Evolutionary conservation across 1,140 invertebrate species (phyloP).

Genomic region (Agrilus planipennis): DNA sequence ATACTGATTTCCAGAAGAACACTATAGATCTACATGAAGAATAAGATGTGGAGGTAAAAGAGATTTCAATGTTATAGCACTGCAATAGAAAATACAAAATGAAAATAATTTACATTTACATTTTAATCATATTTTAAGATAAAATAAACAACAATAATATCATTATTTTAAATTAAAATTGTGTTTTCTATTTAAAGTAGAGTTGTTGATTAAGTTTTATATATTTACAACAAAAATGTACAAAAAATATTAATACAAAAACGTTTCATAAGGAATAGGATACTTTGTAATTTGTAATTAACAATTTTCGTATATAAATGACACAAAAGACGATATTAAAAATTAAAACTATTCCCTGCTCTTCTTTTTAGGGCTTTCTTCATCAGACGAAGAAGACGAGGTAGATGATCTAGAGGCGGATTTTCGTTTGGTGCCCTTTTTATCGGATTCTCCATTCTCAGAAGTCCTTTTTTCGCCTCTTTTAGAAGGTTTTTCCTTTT

Average conservation of each 20-base stretch:
- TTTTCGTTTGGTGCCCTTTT: slow-evolving; percentile 18
- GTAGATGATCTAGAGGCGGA: slow-evolving; percentile 1
- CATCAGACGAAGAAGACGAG: slow-evolving; percentile 14
- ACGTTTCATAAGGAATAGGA: not conserved
- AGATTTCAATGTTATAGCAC: no score
- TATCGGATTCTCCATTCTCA: slow-evolving; percentile 15
- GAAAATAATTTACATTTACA: no score
- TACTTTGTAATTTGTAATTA: not conserved
- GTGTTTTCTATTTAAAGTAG: no score
- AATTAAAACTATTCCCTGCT: slow-evolving; percentile 10
- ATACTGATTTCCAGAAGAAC: no score
- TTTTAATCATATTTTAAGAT: no score
- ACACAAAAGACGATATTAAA: not conserved
- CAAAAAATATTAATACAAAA: not conserved
- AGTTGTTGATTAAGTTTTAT: no score
- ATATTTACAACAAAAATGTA: not conserved
- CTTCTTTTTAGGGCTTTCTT: slow-evolving; percentile 26
- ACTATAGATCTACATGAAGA: no score
- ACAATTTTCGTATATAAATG: no score
- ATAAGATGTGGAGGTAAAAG: no score
- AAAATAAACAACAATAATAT: no score
- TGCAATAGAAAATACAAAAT: no score
- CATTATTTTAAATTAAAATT: no score
- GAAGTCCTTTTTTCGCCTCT: slow-evolving; percentile 7
- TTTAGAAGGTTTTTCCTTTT: slow-evolving; percentile 9